Percentiles rank a stretch among this genome's conserved stretches.
Evolutionary conservation across 2,888 invertebrate genomes (phyloP).

Genomic region (Macaria liturata): DNA sequence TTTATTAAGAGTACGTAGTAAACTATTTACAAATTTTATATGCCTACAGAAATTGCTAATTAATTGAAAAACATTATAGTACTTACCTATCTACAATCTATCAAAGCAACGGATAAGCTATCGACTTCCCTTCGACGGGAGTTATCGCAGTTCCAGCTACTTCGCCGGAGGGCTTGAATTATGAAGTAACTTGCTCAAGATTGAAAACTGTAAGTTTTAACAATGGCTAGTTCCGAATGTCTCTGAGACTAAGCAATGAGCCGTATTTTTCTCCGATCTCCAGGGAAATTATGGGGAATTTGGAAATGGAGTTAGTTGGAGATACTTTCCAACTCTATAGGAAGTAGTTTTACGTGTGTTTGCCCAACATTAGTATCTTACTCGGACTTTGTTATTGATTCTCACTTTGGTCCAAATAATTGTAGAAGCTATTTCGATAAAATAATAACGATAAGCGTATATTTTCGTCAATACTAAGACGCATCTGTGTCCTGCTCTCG

Average conservation of each 20-base stretch:
- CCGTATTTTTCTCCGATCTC: slow-evolving; percentile 54
- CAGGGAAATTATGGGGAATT: slow-evolving; percentile 55
- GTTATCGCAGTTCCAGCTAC: slow-evolving; percentile 47
- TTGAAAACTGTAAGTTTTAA: slow-evolving; percentile 65
- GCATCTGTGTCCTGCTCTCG: slow-evolving; percentile 60
- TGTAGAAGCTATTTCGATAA: too few relatives aligned
- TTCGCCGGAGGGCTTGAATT: slow-evolving; percentile 57
- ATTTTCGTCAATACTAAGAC: slow-evolving; percentile 7
- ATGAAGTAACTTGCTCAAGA: slow-evolving; percentile 66
- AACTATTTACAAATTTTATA: too few relatives aligned
- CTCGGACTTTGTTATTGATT: too few relatives aligned
- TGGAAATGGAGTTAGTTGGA: slow-evolving; percentile 13
- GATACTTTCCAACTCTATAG: background rate
- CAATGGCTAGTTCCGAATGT: slow-evolving; percentile 50
- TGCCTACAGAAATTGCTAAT: too few relatives aligned
- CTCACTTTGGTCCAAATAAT: too few relatives aligned
- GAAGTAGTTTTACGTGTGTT: slow-evolving; percentile 1
- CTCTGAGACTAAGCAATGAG: slow-evolving; percentile 46
- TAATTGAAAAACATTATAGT: too few relatives aligned
- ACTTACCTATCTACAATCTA: too few relatives aligned
- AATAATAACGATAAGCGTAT: too few relatives aligned
- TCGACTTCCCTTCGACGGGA: slow-evolving; percentile 52
- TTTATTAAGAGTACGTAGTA: too few relatives aligned
- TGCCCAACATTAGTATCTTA: too few relatives aligned
- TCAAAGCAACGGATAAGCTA: slow-evolving; percentile 36